These are phyloP conservation scores for Xenopus borealis DNA, from an alignment of 2,113 vertebrate species.

Conservation along the genomic window DNA sequence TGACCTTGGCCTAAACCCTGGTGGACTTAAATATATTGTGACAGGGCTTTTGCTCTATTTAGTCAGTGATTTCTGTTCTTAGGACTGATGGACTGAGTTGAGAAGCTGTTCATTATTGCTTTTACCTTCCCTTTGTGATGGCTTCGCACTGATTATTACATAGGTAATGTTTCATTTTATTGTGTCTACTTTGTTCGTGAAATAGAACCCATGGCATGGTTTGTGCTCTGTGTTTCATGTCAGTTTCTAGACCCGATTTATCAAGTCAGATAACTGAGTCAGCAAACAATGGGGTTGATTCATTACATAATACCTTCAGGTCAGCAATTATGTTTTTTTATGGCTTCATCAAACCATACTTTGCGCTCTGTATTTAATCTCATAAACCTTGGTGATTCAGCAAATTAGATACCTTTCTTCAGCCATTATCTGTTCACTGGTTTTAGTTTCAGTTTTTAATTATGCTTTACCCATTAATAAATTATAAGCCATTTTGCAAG, in stretches of 20 bases:
- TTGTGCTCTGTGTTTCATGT: neutral
- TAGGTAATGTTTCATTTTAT: neutral
- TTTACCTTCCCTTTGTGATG: neutral
- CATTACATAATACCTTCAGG: slow-evolving; percentile 18
- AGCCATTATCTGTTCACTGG: neutral
- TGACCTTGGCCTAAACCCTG: slow-evolving; percentile 45
- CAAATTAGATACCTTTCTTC: slow-evolving; percentile 1
- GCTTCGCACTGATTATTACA: slow-evolving; percentile 6
- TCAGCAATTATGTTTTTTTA: slow-evolving; percentile 32
- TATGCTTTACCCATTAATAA: slow-evolving; percentile 12
- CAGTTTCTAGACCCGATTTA: slow-evolving; percentile 18
- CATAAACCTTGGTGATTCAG: slow-evolving; percentile 19
- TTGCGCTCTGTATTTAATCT: slow-evolving; percentile 22
- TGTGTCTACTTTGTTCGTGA: neutral
- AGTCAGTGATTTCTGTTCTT: slow-evolving; percentile 17
- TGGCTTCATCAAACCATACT: slow-evolving; percentile 17
- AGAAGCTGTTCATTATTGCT: slow-evolving; percentile 18
- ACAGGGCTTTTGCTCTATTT: slow-evolving; percentile 40
- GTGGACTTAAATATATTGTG: slow-evolving; percentile 39
- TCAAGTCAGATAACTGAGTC: slow-evolving; percentile 14
- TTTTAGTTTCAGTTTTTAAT: slow-evolving; percentile 6
- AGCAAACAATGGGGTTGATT: slow-evolving; percentile 24
- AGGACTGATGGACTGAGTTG: slow-evolving; percentile 20
- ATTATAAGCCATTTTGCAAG: neutral
- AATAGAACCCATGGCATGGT: neutral